Evolutionary conservation across 2,797 vertebrate genomes (phyloP), one percentile per base, ranked within the genome.

Genomic region (Neopelma chrysocephalum): DNA sequence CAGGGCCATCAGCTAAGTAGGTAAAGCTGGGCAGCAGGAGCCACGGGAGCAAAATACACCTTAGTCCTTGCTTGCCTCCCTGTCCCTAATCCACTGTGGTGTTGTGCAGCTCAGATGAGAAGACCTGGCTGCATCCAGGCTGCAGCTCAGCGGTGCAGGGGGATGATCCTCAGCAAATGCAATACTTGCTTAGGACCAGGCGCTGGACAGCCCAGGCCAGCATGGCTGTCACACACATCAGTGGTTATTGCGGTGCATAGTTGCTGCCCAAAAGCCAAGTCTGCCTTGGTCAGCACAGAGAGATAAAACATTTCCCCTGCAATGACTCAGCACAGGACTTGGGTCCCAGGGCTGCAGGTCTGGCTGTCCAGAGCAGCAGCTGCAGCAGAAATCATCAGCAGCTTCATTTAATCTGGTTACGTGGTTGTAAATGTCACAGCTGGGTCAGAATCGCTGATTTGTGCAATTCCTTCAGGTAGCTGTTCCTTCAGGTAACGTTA

Each of bases 211-310:
- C 21, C 72, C 36, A 29, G 69, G 57, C 26, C 43, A 34, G 40
- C 0, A 0, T 1, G 4, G 31, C 18, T 31, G 40, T 18, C 3
- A 3, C 54, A 38, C 40, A 3, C 13, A n/a, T 53, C 0, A 0
- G 8, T 1, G 5, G 31, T 13, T 25, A 21, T n/a, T 26, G 36
- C 32, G 42, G 27, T 0, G 27, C 65, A 12, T 10, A 12, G 83
- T 38, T 1, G 1, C 69, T 54, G 75, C 84, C 65, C 18, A 15
- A 31, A 26, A 26, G 16, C 16, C 15, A 61, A 80, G 34, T 25
- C 57, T 79, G 69, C 22, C 51, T 68, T 12, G 15, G 10, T 36
- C n/a, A 31, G n/a, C 27, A n/a, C 4, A 19, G 32, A 78, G 15
- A 40, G 17, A 60, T 5, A 6, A 10, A 72, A 15, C 9, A 5